Base-by-base conservation (phyloP, 1,140 invertebrate genomes). In the Physella acuta region DNA sequence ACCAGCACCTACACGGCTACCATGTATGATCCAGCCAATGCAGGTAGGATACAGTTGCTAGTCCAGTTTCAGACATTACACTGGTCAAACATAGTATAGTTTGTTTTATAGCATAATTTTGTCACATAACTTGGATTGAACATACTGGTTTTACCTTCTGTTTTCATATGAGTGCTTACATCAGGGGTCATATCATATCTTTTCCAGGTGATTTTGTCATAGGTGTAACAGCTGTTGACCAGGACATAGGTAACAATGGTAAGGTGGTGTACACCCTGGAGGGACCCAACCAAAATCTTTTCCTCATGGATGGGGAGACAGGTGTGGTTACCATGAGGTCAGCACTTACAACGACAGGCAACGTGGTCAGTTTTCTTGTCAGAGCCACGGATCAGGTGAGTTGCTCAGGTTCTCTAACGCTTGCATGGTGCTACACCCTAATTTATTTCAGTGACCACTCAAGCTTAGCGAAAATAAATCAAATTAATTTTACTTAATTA, bases 261-360 rank as follows among this genome's bases (percentile, higher is more conserved):
- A 70, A 73, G 33, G 87, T 93, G 3, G 88, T 86, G 14, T 98
- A 95, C 84, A 88, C 90, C 0, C 93, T 97, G 65, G 86, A 93
- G 36, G 90, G 89, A 72, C 93, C 93, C 1, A 88, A 80, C 86
- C 87, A 52, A 36, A 55, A 26, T 31, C 68, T 64, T 33, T 87
- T 87, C 74, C 34, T 70, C 33, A 85, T 87, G 34, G 81, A 86
- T 68, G 33, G 71, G 3, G 75, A 77, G 2, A 85, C 76, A 24
- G 86, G 86, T 30, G 84, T 87, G 20, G 78, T 87, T 30, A 86
- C 81, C n/a, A 75, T 79, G 3, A 79, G 74, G 37, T 72, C 73
- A 51, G 53, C 51, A 4, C 71, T 84, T 11, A 74, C 51, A 33
- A 52, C 26, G 20, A n/a, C 61, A 4, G 68, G 66, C 0, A 49